These are phyloP conservation scores for Rhadina sibilatrix DNA, from an alignment of 2,113 vertebrate genomes.

Conservation along the genomic window DNA sequence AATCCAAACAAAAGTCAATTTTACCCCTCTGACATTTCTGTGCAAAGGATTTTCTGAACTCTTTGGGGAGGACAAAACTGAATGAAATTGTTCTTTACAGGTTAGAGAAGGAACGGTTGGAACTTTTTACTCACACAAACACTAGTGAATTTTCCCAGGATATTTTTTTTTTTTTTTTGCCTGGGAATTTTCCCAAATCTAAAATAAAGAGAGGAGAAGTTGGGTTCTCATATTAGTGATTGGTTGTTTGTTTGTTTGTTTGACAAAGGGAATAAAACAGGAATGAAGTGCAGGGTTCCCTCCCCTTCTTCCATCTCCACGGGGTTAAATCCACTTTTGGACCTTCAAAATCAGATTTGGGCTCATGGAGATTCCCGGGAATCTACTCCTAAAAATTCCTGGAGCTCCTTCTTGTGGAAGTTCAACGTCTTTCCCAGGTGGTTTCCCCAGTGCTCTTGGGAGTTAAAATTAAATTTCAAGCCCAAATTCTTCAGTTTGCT, in stretches of 20 bases:
- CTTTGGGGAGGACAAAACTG: constrained; percentile 27
- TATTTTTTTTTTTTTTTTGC: background rate
- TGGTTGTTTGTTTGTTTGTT: background rate
- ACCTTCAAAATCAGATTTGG: background rate
- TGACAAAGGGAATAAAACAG: background rate
- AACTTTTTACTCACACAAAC: constrained; percentile 76
- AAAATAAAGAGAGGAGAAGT: constrained; percentile 73
- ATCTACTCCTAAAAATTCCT: background rate
- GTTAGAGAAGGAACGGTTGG: constrained; percentile 44
- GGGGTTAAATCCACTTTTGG: background rate
- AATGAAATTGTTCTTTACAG: constrained; percentile 24
- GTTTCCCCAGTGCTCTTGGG: background rate
- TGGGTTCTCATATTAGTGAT: constrained; percentile 45
- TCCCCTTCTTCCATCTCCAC: background rate
- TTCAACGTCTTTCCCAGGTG: background rate
- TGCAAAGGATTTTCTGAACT: constrained; percentile 46
- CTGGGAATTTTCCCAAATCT: constrained; percentile 73
- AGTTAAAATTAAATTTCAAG: background rate
- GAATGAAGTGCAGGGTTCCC: background rate
- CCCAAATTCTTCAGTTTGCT: background rate
- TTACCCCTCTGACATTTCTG: constrained; percentile 25
- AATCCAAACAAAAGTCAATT: background rate
- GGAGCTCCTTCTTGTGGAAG: background rate
- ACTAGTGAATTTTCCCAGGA: constrained; percentile 70
- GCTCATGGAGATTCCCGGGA: background rate